These are phyloP conservation scores for Artibeus lituratus DNA, from an alignment of 2,797 vertebrate species.

Conservation along the genomic window DNA sequence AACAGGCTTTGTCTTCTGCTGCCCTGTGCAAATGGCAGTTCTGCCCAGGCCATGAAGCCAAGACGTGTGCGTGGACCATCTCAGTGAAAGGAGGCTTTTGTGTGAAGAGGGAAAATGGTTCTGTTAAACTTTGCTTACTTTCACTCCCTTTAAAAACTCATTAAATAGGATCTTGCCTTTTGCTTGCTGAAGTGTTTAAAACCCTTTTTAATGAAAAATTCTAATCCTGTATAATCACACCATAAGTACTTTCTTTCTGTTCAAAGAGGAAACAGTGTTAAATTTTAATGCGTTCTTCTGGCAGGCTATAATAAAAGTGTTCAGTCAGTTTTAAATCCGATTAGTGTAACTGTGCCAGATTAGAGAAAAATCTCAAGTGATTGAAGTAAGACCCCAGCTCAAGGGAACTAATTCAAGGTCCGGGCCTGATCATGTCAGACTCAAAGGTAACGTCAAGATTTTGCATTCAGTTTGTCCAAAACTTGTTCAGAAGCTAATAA, in stretches of 20 bases:
- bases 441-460: constrained; percentile 3
- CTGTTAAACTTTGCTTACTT: constrained; percentile 56
- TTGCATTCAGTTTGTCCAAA: neutral
- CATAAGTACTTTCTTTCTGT: constrained; percentile 75
- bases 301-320: constrained; percentile 73
- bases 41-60: neutral
- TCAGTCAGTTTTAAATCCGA: constrained; percentile 75
- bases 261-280: constrained; percentile 76
- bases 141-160: constrained; percentile 73
- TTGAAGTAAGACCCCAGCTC: constrained; percentile 51
- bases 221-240: constrained; percentile 77
- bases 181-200: constrained; percentile 74
- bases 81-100: constrained; percentile 54
- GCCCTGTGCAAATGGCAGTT: neutral
- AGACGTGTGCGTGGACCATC: neutral
- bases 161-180: constrained; percentile 75
- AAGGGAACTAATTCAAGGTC: constrained; percentile 35
- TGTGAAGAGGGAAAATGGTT: constrained; percentile 19
- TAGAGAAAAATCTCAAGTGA: constrained; percentile 70
- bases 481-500: neutral
- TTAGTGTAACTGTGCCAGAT: constrained; percentile 77
- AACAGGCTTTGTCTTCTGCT: constrained; percentile 32
- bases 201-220: constrained; percentile 77
- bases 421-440: neutral
- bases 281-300: constrained; percentile 74